These are phyloP conservation scores for Sapajus apella DNA, from an alignment of 2,113 vertebrate species.

Conservation along the genomic window DNA sequence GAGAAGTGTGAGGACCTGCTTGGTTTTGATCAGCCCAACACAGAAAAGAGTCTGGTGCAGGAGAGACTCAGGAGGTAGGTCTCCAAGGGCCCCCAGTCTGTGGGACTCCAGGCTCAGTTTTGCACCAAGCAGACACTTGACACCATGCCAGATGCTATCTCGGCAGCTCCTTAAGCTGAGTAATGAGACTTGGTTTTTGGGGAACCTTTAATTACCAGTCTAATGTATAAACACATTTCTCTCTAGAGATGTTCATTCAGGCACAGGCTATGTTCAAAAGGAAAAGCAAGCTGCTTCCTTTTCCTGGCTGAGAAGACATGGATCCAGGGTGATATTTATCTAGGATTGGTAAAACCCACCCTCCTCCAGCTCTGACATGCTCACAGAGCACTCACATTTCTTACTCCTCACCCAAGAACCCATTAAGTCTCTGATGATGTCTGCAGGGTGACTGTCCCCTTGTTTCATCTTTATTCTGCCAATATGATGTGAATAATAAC, in stretches of 20 bases:
- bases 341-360: background rate
- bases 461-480: background rate
- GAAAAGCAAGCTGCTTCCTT: conserved; percentile 27
- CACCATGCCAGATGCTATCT: conserved; percentile 36
- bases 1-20: background rate
- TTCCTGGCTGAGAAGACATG: background rate
- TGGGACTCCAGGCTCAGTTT: background rate
- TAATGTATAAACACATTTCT: conserved; percentile 71
- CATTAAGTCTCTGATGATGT: background rate
- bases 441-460: background rate
- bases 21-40: background rate
- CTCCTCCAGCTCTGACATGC: background rate
- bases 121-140: conserved; percentile 51
- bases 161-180: conserved; percentile 68
- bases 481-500: background rate
- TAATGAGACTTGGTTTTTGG: conserved; percentile 66
- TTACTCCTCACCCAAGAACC: background rate
- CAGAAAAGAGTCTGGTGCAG: background rate
- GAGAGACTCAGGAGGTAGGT: background rate
- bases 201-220: conserved; percentile 72
- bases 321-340: background rate
- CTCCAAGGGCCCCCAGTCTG: background rate
- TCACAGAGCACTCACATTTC: background rate
- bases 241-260: conserved; percentile 53
- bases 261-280: conserved; percentile 48